phyloP scores from a whole-genome alignment of 1,140 invertebrate species.

The Heliconius nattereri region DNA sequence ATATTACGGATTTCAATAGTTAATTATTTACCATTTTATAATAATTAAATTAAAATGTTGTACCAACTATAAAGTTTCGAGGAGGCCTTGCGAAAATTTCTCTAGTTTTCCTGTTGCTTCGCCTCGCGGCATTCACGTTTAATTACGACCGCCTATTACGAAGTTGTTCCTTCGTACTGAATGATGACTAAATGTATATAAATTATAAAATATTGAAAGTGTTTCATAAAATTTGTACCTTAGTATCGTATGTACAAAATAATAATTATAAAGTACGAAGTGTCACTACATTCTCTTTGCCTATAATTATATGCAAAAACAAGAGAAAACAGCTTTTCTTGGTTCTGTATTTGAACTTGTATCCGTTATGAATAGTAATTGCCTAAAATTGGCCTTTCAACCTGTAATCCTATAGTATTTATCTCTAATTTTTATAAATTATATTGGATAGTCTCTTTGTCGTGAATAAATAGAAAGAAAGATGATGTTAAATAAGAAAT shows the following conservation, averaged over 20 bases:
- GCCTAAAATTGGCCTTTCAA: background rate
- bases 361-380: background rate
- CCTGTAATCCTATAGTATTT: background rate
- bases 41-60: background rate
- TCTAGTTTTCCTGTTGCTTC: constrained; percentile 31
- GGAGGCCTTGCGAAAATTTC: constrained; percentile 28
- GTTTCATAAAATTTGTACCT: too few species aligned
- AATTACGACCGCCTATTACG: constrained; percentile 17
- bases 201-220: background rate
- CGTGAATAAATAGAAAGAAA: too few species aligned
- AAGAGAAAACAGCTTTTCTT: background rate
- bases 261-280: too few species aligned
- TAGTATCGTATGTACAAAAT: too few species aligned
- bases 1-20: too few species aligned
- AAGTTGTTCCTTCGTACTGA: background rate
- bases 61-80: constrained; percentile 3
- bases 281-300: too few species aligned
- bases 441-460: too few species aligned
- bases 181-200: background rate
- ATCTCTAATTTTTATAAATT: background rate
- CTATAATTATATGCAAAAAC: too few species aligned
- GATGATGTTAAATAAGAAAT: too few species aligned
- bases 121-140: constrained; percentile 26
- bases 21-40: too few species aligned
- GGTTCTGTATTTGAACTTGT: background rate